Evolutionary conservation across 2,113 vertebrate species (phyloP).

Genomic region (Limnothrissa miodon): DNA sequence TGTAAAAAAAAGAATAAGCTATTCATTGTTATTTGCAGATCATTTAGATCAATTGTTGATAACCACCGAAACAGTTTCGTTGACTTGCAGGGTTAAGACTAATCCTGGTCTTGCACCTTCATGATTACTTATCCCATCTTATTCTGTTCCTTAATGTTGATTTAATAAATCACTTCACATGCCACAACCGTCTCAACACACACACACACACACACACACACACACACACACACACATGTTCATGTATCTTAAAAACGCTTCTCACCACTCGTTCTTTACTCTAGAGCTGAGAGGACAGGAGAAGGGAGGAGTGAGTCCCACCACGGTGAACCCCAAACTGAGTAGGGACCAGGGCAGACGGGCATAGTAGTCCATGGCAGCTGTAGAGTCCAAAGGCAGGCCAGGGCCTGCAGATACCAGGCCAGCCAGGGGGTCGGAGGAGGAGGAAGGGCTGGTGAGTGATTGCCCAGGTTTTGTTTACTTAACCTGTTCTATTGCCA

Average conservation of each 20-base stretch:
- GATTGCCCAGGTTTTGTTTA: background rate
- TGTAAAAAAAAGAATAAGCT: background rate
- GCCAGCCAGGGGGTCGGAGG: slow-evolving; percentile 15
- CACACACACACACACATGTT: slow-evolving; percentile 29
- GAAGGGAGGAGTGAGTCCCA: background rate
- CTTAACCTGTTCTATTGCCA: background rate
- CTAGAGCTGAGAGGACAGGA: background rate
- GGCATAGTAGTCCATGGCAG: slow-evolving; percentile 62
- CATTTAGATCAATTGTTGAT: background rate
- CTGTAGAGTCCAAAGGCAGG: slow-evolving; percentile 58
- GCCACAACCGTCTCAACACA: slow-evolving; percentile 11
- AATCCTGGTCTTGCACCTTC: background rate
- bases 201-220: slow-evolving; percentile 9
- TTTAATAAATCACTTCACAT: too few relatives aligned
- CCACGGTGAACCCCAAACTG: background rate
- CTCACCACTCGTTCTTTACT: background rate
- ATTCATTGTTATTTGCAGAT: background rate
- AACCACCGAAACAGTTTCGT: background rate
- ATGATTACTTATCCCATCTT: background rate
- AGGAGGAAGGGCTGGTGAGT: slow-evolving; percentile 53
- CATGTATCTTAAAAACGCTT: background rate
- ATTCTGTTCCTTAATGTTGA: too few relatives aligned
- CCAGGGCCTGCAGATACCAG: slow-evolving; percentile 5
- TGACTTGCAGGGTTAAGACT: background rate
- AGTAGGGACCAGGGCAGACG: background rate